Conservation (phyloP, 2,113 vertebrate species). For the Cyanoderma ruficeps region DNA sequence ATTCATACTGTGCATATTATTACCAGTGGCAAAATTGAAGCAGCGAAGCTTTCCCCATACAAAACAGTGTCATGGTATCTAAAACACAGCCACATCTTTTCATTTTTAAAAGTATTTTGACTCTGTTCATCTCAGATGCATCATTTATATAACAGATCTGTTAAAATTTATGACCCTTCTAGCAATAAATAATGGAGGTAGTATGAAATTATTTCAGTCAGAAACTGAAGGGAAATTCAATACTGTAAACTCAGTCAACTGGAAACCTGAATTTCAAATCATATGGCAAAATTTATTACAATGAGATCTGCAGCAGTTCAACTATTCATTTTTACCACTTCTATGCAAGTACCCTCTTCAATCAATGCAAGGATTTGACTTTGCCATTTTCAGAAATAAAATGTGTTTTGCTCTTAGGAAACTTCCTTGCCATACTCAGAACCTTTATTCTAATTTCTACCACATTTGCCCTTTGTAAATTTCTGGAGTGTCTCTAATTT, state of each 20-base stretch:
- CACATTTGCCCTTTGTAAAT: not conserved
- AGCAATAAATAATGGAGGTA: not conserved
- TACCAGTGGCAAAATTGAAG: not conserved
- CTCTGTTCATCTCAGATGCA: not conserved
- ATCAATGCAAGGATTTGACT: not conserved
- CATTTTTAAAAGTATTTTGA: not conserved
- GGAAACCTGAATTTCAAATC: conserved; percentile 43
- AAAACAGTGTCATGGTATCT: not conserved
- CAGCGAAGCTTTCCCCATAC: not conserved
- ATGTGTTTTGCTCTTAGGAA: not conserved
- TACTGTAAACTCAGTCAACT: conserved; percentile 19
- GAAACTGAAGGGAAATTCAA: conserved; percentile 26
- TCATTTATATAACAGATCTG: not conserved
- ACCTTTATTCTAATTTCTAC: not conserved
- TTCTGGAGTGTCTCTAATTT: not conserved
- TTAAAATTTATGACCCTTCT: conserved; percentile 17
- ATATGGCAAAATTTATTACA: conserved; percentile 25
- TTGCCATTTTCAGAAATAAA: not conserved
- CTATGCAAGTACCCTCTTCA: not conserved
- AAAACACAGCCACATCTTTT: not conserved
- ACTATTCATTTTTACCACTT: not conserved
- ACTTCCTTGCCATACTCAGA: not conserved
- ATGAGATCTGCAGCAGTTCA: not conserved
- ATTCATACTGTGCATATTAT: not conserved
- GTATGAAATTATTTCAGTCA: conserved; percentile 18